Evolutionary conservation across 2,888 invertebrate genomes (phyloP), one percentile per base, ranked within the genome.

Genomic region (Platycheirus rosarum): DNA sequence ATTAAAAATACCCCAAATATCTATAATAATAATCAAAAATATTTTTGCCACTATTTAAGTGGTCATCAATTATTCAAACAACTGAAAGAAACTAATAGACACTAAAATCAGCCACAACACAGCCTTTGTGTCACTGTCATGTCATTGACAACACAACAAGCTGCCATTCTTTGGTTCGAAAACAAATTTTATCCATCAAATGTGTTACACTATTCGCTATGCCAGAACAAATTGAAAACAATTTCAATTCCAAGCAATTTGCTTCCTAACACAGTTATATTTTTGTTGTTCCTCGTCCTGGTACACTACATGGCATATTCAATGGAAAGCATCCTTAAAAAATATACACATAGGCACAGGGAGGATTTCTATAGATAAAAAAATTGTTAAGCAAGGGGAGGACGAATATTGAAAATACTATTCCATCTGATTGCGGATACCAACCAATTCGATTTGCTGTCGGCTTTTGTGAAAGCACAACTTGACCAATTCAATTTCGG

Each of bases 401-500:
- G 16, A 74, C 53, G 55, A 55, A 74, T 79, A 79, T 79, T 79
- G 68, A 63, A 78, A 78, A 74, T 68, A 74, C 74, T 74, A 65
- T 79, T 74, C 63, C 62, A 53, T 68, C 63, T 62, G 73, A 79
- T 62, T 68, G 74, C 46, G 66, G 66, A 62, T 23, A 32, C 53
- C 74, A 62, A 74, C n/a, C n/a, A n/a, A n/a, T 79, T 79, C 78
- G 74, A 68, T 68, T 74, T 74, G 60, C 46, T 79, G 68, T 48
- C 40, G 66, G 48, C 60, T 74, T 51, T 35, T 49, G 63, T 48
- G 49, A 62, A 63, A 62, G 66, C 60, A 26, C 40, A 60, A 68
- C 62, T 79, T 79, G 74, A 79, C 78, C 78, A 68, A 74, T 79
- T 68, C 74, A 68, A 79, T 79, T 79, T 79, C 74, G 74, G 74